Conservation (phyloP, 2,888 invertebrate species). For the Entomobrya multifasciata region DNA sequence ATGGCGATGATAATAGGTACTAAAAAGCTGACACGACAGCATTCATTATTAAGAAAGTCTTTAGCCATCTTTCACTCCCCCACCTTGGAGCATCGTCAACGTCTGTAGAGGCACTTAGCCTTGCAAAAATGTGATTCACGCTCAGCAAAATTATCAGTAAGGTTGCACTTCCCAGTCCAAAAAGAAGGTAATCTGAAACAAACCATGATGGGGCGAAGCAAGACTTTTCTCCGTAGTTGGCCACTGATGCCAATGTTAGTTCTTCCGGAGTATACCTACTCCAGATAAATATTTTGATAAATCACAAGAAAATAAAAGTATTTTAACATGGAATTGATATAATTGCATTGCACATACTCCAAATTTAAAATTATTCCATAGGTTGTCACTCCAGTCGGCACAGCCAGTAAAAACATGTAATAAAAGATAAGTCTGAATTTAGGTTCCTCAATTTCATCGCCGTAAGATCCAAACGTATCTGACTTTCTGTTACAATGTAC, state of each 20-base stretch:
- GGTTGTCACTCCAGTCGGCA: slow-evolving; percentile 59
- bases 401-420: slow-evolving; percentile 36
- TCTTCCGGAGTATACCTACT: background rate
- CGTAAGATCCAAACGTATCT: slow-evolving; percentile 52
- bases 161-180: slow-evolving; percentile 40
- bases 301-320: background rate
- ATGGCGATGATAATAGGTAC: background rate
- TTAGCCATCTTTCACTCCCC: background rate
- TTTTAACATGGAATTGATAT: too few relatives aligned
- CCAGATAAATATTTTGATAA: background rate
- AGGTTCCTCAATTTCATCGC: slow-evolving; percentile 66
- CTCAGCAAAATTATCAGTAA: slow-evolving; percentile 46
- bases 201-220: slow-evolving; percentile 58
- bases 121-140: slow-evolving; percentile 49
- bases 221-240: slow-evolving; percentile 20
- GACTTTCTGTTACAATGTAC: slow-evolving; percentile 59
- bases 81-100: slow-evolving; percentile 65
- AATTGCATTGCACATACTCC: slow-evolving; percentile 31
- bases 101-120: slow-evolving; percentile 57
- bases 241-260: background rate
- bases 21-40: background rate
- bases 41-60: background rate
- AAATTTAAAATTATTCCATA: slow-evolving; percentile 60
- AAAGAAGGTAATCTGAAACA: slow-evolving; percentile 49
- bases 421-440: slow-evolving; percentile 57